phyloP scores from a whole-genome alignment of 2,888 invertebrate species.

The Ochlodes sylvanus region DNA sequence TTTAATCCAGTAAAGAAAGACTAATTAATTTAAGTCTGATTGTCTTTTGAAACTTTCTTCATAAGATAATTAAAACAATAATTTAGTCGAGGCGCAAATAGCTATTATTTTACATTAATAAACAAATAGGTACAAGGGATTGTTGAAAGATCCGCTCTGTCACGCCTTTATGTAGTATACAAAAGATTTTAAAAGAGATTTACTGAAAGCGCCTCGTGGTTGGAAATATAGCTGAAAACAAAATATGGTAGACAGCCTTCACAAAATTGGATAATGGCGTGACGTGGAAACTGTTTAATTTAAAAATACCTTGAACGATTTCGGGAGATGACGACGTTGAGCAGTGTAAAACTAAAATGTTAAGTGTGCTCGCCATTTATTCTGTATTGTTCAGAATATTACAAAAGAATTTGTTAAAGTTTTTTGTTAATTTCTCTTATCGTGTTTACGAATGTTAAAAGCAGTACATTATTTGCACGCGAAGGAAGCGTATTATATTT shows the following conservation, averaged over 20 bases:
- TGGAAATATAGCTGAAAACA: slow-evolving; percentile 33
- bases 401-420: not conserved
- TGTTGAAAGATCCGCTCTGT: slow-evolving; percentile 56
- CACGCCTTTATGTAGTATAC: slow-evolving; percentile 59
- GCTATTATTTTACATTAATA: slow-evolving; percentile 58
- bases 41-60: slow-evolving; percentile 29
- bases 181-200: slow-evolving; percentile 28
- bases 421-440: not conserved
- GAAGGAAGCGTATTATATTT: no score
- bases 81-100: slow-evolving; percentile 56
- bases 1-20: slow-evolving; percentile 22
- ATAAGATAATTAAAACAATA: slow-evolving; percentile 40
- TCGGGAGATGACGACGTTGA: not conserved
- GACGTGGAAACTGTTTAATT: slow-evolving; percentile 24
- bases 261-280: slow-evolving; percentile 23
- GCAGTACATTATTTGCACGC: no score
- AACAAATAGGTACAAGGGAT: slow-evolving; percentile 59
- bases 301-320: slow-evolving; percentile 18
- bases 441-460: not conserved
- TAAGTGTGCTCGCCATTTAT: not conserved
- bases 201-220: slow-evolving; percentile 30
- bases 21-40: slow-evolving; percentile 33
- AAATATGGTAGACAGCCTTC: slow-evolving; percentile 29
- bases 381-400: not conserved
- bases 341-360: slow-evolving; percentile 32